Percentiles rank a stretch among this genome's conserved stretches.
Evolutionary conservation across 2,888 invertebrate genomes (phyloP).

Genomic region (Oscheius sp.): DNA sequence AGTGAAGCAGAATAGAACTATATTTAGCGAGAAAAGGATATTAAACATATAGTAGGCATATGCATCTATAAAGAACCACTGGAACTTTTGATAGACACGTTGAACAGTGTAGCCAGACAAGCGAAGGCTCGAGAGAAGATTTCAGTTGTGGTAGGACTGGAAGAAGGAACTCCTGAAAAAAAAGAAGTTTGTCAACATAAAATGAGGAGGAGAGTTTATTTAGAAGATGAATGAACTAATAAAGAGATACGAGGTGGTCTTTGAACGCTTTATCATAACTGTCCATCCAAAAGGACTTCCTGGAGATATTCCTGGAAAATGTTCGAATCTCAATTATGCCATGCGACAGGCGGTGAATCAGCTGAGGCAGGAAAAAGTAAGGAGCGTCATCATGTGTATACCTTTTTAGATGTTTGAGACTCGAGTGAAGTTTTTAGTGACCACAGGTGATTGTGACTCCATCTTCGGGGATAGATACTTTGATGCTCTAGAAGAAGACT

Average conservation of each 20-base stretch:
- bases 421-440: conserved; percentile 51
- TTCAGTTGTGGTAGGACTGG: conserved; percentile 59
- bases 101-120: conserved; percentile 58
- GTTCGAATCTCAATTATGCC: conserved; percentile 64
- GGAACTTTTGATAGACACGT: conserved; percentile 55
- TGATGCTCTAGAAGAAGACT: conserved; percentile 64
- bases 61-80: conserved; percentile 62
- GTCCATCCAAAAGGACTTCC: conserved; percentile 59
- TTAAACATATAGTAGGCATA: conserved; percentile 56
- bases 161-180: conserved; percentile 62
- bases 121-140: conserved; percentile 56
- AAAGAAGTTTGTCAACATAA: no score
- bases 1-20: not conserved
- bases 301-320: conserved; percentile 66
- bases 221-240: no score
- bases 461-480: conserved; percentile 63
- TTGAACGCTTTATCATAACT: conserved; percentile 61
- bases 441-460: conserved; percentile 65
- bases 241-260: conserved; percentile 53
- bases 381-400: not conserved
- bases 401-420: not conserved
- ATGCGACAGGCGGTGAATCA: conserved; percentile 50
- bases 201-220: no score
- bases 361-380: conserved; percentile 48
- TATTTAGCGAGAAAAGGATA: conserved; percentile 17